phyloP scores from a whole-genome alignment of 2,797 vertebrate species.

The Bradypus variegatus region DNA sequence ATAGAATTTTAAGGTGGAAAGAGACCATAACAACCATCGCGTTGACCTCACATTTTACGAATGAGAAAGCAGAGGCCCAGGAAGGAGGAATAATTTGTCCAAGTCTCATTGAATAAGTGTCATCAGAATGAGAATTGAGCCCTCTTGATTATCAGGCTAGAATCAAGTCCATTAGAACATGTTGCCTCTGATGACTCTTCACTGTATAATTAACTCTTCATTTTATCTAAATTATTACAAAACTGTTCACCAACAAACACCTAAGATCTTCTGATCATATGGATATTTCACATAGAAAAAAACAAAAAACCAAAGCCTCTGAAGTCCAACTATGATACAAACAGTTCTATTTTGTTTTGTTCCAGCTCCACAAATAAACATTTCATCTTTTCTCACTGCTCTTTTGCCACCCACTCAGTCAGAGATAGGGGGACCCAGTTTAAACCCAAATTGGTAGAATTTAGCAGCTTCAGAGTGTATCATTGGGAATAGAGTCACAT shows the following conservation, averaged over 20 bases:
- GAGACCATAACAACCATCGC: neutral
- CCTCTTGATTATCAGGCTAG: neutral
- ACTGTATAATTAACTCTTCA: neutral
- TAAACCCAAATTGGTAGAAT: constrained; percentile 9
- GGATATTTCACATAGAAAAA: neutral
- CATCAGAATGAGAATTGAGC: neutral
- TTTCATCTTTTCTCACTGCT: neutral
- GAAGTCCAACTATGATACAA: neutral
- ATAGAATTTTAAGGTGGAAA: neutral
- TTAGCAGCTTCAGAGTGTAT: neutral
- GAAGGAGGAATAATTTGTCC: neutral
- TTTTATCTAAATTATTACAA: constrained; percentile 19
- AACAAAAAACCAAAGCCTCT: neutral
- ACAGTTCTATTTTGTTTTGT: neutral
- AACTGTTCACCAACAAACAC: neutral
- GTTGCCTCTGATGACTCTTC: neutral
- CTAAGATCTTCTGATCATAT: neutral
- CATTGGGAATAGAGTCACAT: neutral
- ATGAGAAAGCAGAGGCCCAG: neutral
- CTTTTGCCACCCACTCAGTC: neutral
- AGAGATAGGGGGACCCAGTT: neutral
- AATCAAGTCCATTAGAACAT: neutral
- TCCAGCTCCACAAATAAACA: neutral
- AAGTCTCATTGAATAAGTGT: neutral
- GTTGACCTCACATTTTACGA: neutral